A percentile compares a stretch with the other conserved stretches of the same genome.
These are phyloP conservation scores for Netelia melanura DNA, from an alignment of 2,888 invertebrate genomes.

Conservation along the genomic window DNA sequence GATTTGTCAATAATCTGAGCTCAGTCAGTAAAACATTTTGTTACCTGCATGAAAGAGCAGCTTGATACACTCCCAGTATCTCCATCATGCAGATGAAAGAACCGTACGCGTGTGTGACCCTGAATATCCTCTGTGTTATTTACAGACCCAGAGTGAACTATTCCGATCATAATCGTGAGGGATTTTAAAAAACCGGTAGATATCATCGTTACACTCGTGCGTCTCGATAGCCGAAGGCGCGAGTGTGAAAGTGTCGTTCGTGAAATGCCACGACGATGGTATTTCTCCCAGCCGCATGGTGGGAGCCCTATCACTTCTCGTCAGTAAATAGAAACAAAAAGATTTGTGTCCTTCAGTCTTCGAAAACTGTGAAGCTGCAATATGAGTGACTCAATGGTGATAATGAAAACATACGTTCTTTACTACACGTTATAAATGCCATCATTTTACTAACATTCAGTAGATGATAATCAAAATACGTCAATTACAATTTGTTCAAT, in stretches of 20 bases:
- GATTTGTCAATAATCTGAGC: too few relatives aligned
- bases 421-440: not conserved
- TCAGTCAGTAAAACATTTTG: not conserved
- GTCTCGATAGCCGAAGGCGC: constrained; percentile 54
- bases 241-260: constrained; percentile 72
- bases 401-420: constrained; percentile 21
- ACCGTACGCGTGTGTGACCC: constrained; percentile 40
- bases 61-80: not conserved
- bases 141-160: not conserved
- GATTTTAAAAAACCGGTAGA: constrained; percentile 56
- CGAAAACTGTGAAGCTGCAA: constrained; percentile 23
- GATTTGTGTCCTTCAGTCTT: constrained; percentile 38
- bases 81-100: not conserved
- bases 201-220: constrained; percentile 39
- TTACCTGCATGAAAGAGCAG: not conserved
- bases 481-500: not conserved
- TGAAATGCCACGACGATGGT: constrained; percentile 71
- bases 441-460: not conserved
- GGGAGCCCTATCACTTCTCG: constrained; percentile 45
- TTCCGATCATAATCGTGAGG: constrained; percentile 46
- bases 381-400: constrained; percentile 57
- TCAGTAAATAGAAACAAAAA: constrained; percentile 50
- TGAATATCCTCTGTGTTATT: constrained; percentile 29
- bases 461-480: not conserved
- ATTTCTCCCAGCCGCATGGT: constrained; percentile 55